These are phyloP conservation scores for Sepiola atlantica DNA, from an alignment of 2,888 invertebrate genomes.

Conservation along the genomic window DNA sequence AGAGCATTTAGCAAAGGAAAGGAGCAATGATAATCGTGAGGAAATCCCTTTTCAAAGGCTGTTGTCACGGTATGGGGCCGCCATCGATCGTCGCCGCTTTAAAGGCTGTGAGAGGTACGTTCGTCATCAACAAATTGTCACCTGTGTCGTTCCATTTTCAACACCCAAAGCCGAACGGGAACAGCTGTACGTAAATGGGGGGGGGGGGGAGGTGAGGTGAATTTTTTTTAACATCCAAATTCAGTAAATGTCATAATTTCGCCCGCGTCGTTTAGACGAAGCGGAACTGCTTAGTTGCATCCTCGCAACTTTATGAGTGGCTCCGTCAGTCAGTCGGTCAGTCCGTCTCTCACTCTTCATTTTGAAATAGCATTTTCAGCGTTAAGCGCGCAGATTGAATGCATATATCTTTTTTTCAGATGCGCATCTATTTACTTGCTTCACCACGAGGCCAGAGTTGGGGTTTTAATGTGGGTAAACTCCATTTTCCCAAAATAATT, in stretches of 20 bases:
- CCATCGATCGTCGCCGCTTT: neutral
- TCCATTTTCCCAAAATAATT: too few relatives aligned
- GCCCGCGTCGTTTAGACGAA: neutral
- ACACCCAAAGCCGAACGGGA: neutral
- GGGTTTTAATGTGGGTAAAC: too few relatives aligned
- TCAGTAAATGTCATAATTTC: neutral
- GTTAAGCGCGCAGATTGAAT: too few relatives aligned
- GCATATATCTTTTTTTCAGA: too few relatives aligned
- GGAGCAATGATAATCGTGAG: neutral
- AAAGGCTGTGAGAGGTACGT: neutral
- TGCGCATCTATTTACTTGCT: too few relatives aligned
- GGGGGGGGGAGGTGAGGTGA: too few relatives aligned
- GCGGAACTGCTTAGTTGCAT: neutral
- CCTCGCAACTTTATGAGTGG: too few relatives aligned
- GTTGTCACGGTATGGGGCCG: neutral
- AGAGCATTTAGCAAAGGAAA: neutral
- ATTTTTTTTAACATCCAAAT: neutral
- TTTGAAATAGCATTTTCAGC: too few relatives aligned
- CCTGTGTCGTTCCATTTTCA: neutral
- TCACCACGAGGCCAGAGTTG: too few relatives aligned
- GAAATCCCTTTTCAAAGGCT: neutral
- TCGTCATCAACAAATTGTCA: constrained; percentile 32
- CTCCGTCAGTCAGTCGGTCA: too few relatives aligned
- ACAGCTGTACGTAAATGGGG: neutral
- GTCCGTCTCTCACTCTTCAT: too few relatives aligned